phyloP scores from a whole-genome alignment of 1,140 invertebrate species.

The Ceratosolen fusciceps region DNA sequence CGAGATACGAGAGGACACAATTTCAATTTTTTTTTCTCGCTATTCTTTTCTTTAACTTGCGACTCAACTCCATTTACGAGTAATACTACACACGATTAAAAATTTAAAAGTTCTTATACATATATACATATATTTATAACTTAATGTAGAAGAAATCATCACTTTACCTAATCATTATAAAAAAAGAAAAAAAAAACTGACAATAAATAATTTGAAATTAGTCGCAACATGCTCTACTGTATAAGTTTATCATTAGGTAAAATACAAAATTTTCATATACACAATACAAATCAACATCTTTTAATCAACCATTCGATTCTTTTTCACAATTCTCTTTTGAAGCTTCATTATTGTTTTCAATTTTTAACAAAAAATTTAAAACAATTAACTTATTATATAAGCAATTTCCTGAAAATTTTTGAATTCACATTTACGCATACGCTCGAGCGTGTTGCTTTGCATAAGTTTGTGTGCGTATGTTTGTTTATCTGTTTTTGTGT shows the following conservation, averaged over 20 bases:
- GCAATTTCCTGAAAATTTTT: no score
- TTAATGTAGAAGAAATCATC: background rate
- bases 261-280: constrained; percentile 21
- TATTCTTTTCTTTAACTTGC: no score
- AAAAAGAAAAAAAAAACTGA: no score
- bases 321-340: background rate
- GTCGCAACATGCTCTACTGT: background rate
- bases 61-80: no score
- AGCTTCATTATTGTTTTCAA: background rate
- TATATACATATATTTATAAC: background rate
- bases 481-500: no score
- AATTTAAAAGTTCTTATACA: background rate
- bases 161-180: background rate
- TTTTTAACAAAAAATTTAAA: background rate
- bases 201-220: constrained; percentile 9
- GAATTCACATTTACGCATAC: no score
- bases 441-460: no score
- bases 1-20: no score
- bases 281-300: constrained; percentile 8
- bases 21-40: no score
- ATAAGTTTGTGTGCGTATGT: no score
- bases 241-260: constrained; percentile 17
- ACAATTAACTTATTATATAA: background rate
- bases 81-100: background rate
- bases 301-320: background rate